Base-by-base conservation (phyloP, 1,140 invertebrate species). In the Drosophila mayri region DNA sequence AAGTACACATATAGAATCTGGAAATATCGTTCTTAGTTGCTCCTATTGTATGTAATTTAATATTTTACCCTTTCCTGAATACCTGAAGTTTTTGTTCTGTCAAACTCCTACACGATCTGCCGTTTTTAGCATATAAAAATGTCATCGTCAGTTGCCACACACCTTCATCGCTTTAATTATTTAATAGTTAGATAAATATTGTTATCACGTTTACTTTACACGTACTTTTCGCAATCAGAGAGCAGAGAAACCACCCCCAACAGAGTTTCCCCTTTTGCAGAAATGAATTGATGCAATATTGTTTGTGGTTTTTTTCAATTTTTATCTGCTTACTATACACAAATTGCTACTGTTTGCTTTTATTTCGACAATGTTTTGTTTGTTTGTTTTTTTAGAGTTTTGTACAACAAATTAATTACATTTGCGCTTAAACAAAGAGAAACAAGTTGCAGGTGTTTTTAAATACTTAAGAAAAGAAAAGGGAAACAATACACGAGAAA, bases 271-370 rank as follows among this genome's bases (percentile, higher is more conserved):
- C 30, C 2, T 35, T 73, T 50, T 35, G 28, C 70, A 38, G 35
- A 50, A 73, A 73, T 73, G 58, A 74, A 74, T 74, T 61, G 47
- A 74, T 63, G 67, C 58, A 37, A 28, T 44, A 50, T 47, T 71
- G 61, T 47, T 81, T 57, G 52, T 77, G 22, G 30, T 65, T 54
- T 65, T 67, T 65, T 68, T 70, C 66, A 70, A 35, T 70, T 68
- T 62, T 62, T 79, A 86, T 74, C 79, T 80, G 84, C 84, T 88
- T 88, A 87, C 76, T 87, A 83, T 87, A 88, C 84, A 87, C 85
- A 88, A 83, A 90, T 87, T 88, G 80, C 85, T 88, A 84, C 61
- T 64, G 70, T 84, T 87, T 88, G 76, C 62, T 58, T 87, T 87
- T 88, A 88, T 88, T 88, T 87, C 63, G 63, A 74, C 73, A 83